Conservation (phyloP, 35 echinoderm and acorn worm species). For the Amphiura filiformis region DNA sequence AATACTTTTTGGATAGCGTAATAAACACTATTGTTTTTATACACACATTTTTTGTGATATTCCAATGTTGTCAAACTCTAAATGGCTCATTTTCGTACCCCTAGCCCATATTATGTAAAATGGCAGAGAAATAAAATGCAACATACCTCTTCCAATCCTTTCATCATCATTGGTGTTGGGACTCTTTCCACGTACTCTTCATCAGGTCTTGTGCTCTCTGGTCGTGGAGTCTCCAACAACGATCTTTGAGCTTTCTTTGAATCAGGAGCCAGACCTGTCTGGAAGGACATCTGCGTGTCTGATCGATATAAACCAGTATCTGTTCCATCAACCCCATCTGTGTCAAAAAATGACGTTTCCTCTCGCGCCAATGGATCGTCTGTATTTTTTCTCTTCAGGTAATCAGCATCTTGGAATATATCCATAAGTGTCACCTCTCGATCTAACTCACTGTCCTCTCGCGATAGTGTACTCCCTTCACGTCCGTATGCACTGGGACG, state of each 20-base stretch:
- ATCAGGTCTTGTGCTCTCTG: neutral
- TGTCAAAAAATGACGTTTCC: neutral
- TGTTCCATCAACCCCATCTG: neutral
- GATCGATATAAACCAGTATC: constrained; percentile 4
- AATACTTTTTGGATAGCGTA: too few species aligned
- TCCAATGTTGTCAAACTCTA: too few species aligned
- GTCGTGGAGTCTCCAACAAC: constrained; percentile 10
- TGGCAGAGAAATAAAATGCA: too few species aligned
- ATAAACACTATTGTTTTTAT: too few species aligned
- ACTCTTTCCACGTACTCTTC: constrained; percentile 38
- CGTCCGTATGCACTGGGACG: constrained; percentile 26
- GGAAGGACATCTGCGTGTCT: neutral
- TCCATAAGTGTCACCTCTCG: too few species aligned
- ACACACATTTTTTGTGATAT: too few species aligned
- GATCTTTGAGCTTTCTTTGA: neutral
- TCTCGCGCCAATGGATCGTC: neutral
- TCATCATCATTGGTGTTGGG: constrained; percentile 80
- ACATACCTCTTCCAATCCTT: constrained; percentile 62
- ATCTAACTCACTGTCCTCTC: neutral
- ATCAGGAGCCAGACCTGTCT: neutral
- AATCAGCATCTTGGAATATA: too few species aligned
- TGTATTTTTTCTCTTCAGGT: neutral
- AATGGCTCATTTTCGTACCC: too few species aligned
- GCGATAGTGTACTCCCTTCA: neutral
- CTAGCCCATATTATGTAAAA: too few species aligned